phyloP scores from a whole-genome alignment of 2,888 invertebrate species.

The Himalopsyche tibetana region DNA sequence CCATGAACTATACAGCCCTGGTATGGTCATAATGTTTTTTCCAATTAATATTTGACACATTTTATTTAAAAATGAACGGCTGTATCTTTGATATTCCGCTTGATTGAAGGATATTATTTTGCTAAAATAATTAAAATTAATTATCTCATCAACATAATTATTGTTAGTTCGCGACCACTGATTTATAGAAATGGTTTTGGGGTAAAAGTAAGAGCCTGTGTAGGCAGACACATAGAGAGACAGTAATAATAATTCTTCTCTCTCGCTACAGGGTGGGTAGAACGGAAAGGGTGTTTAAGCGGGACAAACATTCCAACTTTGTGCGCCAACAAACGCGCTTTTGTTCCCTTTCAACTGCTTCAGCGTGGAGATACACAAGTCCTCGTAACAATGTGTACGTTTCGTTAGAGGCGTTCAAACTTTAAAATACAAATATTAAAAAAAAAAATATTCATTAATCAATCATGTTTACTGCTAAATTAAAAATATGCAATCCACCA shows the following conservation, averaged over 20 bases:
- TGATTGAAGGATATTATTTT: too few relatives aligned
- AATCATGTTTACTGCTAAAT: too few relatives aligned
- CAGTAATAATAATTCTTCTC: conserved; percentile 25
- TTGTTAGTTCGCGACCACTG: background rate
- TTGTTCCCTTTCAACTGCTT: conserved; percentile 60
- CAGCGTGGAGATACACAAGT: conserved; percentile 59
- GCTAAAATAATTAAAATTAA: background rate
- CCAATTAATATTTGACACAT: too few relatives aligned
- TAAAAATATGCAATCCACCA: too few relatives aligned
- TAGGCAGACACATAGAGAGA: conserved; percentile 12
- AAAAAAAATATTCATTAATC: too few relatives aligned
- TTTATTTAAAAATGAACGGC: too few relatives aligned
- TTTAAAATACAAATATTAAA: background rate
- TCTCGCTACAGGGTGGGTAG: conserved; percentile 37
- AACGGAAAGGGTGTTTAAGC: conserved; percentile 57
- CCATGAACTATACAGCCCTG: too few relatives aligned
- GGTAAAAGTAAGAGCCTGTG: conserved; percentile 5
- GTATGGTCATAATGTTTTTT: too few relatives aligned
- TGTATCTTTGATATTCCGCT: too few relatives aligned
- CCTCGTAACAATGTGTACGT: conserved; percentile 57
- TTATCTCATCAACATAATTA: background rate
- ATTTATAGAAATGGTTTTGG: conserved; percentile 9
- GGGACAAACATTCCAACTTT: conserved; percentile 63
- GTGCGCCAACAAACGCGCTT: conserved; percentile 63
- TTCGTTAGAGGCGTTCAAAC: background rate